phyloP scores from a whole-genome alignment of 1,140 invertebrate genomes.

The Tribolium madens region DNA sequence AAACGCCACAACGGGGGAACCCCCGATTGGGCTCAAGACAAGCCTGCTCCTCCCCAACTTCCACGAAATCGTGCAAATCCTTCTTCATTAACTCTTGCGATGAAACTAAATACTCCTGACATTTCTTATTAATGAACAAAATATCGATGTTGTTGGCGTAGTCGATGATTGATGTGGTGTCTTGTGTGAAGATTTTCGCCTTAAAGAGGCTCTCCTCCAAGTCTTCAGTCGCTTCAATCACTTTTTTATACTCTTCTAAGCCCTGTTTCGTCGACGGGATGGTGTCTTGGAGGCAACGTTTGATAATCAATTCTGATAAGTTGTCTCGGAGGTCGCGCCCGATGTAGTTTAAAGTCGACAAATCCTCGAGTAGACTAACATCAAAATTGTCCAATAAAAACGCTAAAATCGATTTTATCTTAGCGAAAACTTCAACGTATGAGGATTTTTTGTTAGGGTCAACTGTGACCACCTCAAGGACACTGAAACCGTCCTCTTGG shows the following conservation, averaged over 20 bases:
- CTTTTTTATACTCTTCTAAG: constrained; percentile 74
- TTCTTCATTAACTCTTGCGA: constrained; percentile 83
- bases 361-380: constrained; percentile 66
- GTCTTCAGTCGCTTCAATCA: constrained; percentile 74
- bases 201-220: constrained; percentile 76
- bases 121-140: constrained; percentile 83
- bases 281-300: constrained; percentile 79
- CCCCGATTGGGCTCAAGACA: constrained; percentile 40
- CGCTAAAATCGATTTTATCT: constrained; percentile 72
- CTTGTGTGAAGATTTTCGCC: constrained; percentile 69
- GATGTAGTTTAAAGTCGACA: constrained; percentile 73
- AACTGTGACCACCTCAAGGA: constrained; percentile 67
- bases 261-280: constrained; percentile 81
- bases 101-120: constrained; percentile 77
- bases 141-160: constrained; percentile 83
- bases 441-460: constrained; percentile 66
- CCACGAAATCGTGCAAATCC: constrained; percentile 83
- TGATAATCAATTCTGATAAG: constrained; percentile 76
- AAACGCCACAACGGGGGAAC: constrained; percentile 73
- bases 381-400: constrained; percentile 73
- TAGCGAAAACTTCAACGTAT: constrained; percentile 73
- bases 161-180: constrained; percentile 65
- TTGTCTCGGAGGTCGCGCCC: constrained; percentile 73
- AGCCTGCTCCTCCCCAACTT: constrained; percentile 66
- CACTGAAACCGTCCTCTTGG: constrained; percentile 64